A percentile compares a stretch with the other conserved stretches of the same genome.
phyloP scores from a whole-genome alignment of 2,113 vertebrate genomes.

The Zosterops borbonicus region DNA sequence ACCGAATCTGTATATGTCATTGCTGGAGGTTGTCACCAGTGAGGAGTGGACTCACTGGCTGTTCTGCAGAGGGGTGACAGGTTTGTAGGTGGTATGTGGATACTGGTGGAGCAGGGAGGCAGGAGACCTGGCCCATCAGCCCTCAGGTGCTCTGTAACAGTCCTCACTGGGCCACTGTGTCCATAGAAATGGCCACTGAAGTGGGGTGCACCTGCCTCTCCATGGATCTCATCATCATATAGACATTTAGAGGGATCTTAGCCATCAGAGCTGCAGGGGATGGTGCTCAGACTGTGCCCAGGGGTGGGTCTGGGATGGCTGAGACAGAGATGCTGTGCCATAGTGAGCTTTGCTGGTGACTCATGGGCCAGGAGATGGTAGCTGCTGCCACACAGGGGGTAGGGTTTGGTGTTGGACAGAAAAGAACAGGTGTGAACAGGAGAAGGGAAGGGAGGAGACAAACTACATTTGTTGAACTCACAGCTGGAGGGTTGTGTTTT shows the following conservation, averaged over 20 bases:
- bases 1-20: not conserved
- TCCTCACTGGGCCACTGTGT: not conserved
- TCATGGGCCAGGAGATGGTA: not conserved
- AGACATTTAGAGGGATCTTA: not conserved
- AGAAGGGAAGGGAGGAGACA: not conserved
- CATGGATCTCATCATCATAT: not conserved
- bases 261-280: rapidly evolving
- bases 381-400: not conserved
- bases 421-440: not conserved
- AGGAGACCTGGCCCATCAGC: rapidly evolving
- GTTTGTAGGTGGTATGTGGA: not conserved
- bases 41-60: not conserved
- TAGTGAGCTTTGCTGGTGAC: not conserved
- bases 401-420: not conserved
- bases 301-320: rapidly evolving
- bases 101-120: not conserved
- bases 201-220: not conserved
- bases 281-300: not conserved
- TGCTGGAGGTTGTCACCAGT: not conserved
- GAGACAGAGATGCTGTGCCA: not conserved
- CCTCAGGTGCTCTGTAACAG: not conserved
- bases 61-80: not conserved
- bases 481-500: not conserved
- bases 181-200: rapidly evolving
- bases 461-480: not conserved